Evolutionary conservation across 2,113 vertebrate genomes (phyloP).

Genomic region (Boulengerochromis microlepis): DNA sequence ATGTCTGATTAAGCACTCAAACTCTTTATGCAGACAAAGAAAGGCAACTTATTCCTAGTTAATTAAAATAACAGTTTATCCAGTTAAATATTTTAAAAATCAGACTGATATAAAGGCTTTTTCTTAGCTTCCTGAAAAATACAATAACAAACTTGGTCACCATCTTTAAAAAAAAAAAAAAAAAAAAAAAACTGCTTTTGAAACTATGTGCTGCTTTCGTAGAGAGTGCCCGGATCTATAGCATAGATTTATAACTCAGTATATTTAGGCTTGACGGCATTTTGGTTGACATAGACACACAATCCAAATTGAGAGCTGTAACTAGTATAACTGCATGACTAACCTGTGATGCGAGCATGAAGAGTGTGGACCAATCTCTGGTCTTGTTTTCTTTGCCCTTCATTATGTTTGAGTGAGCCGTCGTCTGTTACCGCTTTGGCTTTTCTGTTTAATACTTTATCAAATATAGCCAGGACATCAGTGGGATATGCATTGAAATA

Average conservation of each 20-base stretch:
- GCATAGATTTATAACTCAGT: not conserved
- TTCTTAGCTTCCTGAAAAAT: not conserved
- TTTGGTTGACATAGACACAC: not conserved
- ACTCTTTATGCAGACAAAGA: not conserved
- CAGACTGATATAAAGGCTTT: not conserved
- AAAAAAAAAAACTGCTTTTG: not conserved
- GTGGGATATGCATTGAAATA: slow-evolving; percentile 84
- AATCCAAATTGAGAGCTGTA: not conserved
- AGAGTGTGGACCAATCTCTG: slow-evolving; percentile 73
- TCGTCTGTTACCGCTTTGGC: slow-evolving; percentile 60
- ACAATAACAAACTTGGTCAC: not conserved
- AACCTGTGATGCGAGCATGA: slow-evolving; percentile 86
- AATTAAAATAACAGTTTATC: not conserved
- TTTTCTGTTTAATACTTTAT: slow-evolving; percentile 76
- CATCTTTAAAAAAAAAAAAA: accelerated
- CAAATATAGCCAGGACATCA: slow-evolving; percentile 81
- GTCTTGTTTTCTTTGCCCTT: not conserved
- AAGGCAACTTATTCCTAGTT: not conserved
- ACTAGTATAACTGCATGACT: not conserved
- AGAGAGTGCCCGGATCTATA: not conserved
- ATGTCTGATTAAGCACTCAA: not conserved
- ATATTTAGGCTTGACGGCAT: not conserved
- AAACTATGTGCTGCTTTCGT: not conserved
- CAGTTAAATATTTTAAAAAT: not conserved
- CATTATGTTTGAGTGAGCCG: not conserved